Percentiles rank a stretch among this genome's conserved stretches.
Conservation (phyloP, 2,113 vertebrate species). For the Hepsetus odoe region DNA sequence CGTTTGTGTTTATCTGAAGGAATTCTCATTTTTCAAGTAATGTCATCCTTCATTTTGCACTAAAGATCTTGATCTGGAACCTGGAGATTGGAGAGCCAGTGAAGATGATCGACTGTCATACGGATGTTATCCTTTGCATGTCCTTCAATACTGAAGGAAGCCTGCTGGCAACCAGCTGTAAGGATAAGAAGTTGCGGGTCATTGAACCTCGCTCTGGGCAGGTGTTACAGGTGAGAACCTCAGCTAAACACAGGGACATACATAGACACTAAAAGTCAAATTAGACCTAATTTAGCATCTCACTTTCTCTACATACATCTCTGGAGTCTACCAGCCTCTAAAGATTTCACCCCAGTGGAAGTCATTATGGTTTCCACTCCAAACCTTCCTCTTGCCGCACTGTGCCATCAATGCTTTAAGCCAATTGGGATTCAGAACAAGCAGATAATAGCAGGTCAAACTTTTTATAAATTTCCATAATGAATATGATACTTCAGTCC, state of each 20-base stretch:
- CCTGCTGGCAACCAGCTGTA: conserved; percentile 92
- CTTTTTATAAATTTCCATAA: neutral
- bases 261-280: neutral
- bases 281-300: neutral
- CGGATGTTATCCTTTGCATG: conserved; percentile 94
- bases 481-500: neutral
- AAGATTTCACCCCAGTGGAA: conserved; percentile 25
- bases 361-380: conserved; percentile 18
- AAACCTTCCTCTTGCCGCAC: neutral
- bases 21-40: neutral
- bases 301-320: neutral
- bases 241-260: neutral
- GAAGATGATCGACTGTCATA: conserved; percentile 98
- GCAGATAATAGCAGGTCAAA: neutral
- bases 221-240: conserved; percentile 86
- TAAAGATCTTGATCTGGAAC: conserved; percentile 97
- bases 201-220: conserved; percentile 91
- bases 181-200: conserved; percentile 91
- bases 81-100: conserved; percentile 92
- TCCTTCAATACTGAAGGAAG: conserved; percentile 96
- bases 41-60: neutral
- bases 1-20: neutral
- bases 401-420: neutral
- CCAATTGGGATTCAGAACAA: neutral
- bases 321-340: conserved; percentile 18